Base-by-base conservation (phyloP, 1,140 invertebrate species). In the Frieseomelitta varia region DNA sequence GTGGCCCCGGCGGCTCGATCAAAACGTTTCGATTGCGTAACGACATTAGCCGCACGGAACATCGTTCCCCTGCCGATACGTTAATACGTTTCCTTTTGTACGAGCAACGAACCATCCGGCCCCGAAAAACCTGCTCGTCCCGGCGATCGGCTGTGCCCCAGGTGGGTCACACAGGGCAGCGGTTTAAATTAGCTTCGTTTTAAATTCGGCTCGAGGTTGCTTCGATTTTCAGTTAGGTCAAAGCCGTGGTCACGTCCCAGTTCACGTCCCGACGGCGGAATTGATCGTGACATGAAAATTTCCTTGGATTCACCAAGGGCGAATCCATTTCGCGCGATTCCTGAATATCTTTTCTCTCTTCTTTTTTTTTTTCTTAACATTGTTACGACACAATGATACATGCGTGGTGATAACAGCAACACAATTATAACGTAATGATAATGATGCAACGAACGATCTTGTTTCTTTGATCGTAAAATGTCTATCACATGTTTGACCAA, bases 1-100 rank as follows among this genome's bases (percentile, higher is more conserved):
- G 39, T 34, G 56, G 51, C 73, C 39, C 34, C 53, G 73, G 1
- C 30, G 39, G 10, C 39, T 47, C 27, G 73, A 75, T 39, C 73
- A 14, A n/a, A 58, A 58, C 30, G 24, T 75, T n/a, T 75, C 19
- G 55, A 21, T 75, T 75, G 27, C 73, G 73, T n/a, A 75, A 58
- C 73, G 27, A 24, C 56, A 11, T 47, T 51, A 51, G 39, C 34
- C 3, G 12, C 34, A 71, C 6, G 24, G 24, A n/a, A 47, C 24
- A 21, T 17, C 27, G 19, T n/a, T 68, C 39, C 4, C 4, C 19
- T 39, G 39, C 27, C 34, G 34, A 34, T 39, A n/a, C 34, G 30
- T 69, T 69, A 24, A 30, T 24, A n/a, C 39, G 8, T 47, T 15
- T 72, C 17, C 24, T 51, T 72, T 72, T 51, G 3, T 17, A 51